Conservation (phyloP, 2,113 vertebrate species). For the Apodemus sylvaticus region DNA sequence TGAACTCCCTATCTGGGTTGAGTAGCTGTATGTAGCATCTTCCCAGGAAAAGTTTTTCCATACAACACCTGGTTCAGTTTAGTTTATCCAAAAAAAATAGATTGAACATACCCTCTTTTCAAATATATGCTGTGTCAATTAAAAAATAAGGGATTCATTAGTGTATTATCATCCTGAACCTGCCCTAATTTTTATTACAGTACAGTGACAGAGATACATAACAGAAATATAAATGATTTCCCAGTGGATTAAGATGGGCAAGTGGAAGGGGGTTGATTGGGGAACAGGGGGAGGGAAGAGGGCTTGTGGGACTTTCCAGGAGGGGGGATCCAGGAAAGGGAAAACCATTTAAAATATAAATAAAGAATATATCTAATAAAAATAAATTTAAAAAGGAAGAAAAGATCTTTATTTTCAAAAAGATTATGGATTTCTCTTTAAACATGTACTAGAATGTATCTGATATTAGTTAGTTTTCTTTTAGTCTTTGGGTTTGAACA, state of each 20-base stretch:
- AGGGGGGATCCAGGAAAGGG: no score
- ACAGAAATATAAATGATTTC: background rate
- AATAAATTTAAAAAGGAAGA: no score
- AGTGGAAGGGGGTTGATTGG: no score
- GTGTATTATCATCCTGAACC: background rate
- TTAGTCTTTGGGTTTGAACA: background rate
- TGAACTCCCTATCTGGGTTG: background rate
- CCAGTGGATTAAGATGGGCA: background rate
- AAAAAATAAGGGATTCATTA: background rate
- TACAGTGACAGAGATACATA: background rate
- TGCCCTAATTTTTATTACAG: background rate
- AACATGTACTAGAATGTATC: background rate
- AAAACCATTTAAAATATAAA: no score
- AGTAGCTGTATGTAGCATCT: background rate
- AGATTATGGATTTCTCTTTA: background rate
- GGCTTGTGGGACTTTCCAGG: no score
- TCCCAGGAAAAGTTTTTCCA: background rate
- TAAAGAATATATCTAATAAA: no score
- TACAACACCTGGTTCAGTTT: background rate
- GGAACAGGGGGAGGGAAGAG: no score
- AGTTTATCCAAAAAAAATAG: slow-evolving; percentile 4
- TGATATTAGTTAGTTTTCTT: background rate
- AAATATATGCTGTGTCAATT: background rate
- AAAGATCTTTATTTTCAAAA: background rate
- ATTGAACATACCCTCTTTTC: background rate